Evolutionary conservation across 2,797 vertebrate genomes (phyloP), one percentile per base, ranked within the genome.

Genomic region (Enteromius unitaeniatus): DNA sequence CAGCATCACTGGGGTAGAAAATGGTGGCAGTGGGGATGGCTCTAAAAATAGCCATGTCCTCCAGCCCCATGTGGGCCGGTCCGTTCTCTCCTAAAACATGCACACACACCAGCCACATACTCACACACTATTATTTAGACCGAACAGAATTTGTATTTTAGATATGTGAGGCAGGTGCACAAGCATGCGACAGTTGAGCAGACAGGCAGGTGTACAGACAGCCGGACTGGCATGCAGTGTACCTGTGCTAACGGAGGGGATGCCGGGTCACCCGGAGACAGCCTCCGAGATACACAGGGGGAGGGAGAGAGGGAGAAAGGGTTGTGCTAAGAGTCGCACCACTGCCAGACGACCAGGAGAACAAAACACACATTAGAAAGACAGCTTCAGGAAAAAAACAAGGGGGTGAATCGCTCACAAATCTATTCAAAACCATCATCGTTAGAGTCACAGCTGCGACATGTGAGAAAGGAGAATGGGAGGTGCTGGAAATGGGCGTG

Each of bases 1-100:
- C 96, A 1, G 95, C 98, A 45, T 99, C 98, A 0, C 97, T 96
- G 31, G 97, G 97, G 85, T 97, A 99, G 89, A 99, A 99, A 82
- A 99, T 92, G 4, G 98, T 99, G 1, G 96, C 90, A 15, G 88
- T 95, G 81, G 97, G 98, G 85, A 99, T 83, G 58, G 95, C 92
- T 67, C 97, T 95, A 88, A 99, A 98, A 96, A 99, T 96, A 88
- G 93, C 93, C 83, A 99, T 84, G 68, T 99, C 98, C 90, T 99
- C 97, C 68, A 99, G 94, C 55, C 94, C 96, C 98, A 99, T 99
- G 93, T 97, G 94, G 85, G 97, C 97, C 3, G 98, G 97, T 8
- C 97, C 97, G 47, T 98, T 96, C 92, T 99, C 97, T 87, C 97
- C 98, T 99, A 89, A 8, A 91, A 84, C 55, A 76, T 58, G 86